Percentiles rank a stretch among this genome's conserved stretches.
These are phyloP conservation scores for Melanostoma scalare DNA, from an alignment of 2,888 invertebrate species.

Conservation along the genomic window DNA sequence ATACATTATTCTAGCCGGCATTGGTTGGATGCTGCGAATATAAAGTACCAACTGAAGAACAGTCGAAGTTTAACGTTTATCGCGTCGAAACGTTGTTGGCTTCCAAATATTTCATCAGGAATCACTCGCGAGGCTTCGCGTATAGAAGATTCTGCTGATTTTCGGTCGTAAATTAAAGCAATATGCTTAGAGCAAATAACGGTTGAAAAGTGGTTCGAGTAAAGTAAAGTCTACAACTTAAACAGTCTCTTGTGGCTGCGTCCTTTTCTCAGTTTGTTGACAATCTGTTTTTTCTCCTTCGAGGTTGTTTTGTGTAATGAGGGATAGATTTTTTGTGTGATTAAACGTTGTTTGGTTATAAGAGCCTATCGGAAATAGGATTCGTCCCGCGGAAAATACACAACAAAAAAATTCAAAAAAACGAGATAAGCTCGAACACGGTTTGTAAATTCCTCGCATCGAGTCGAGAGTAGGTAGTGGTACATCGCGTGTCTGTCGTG, in stretches of 20 bases:
- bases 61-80: constrained; percentile 59
- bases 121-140: too few relatives aligned
- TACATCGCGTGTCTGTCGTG: too few relatives aligned
- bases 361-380: constrained; percentile 14
- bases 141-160: background rate
- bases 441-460: too few relatives aligned
- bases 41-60: constrained; percentile 37
- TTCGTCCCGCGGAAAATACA: background rate
- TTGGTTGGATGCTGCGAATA: constrained; percentile 53
- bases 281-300: background rate
- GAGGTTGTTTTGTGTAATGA: background rate
- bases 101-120: too few relatives aligned
- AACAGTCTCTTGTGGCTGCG: background rate
- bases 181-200: constrained; percentile 3
- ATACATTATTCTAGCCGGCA: constrained; percentile 37
- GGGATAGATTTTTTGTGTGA: background rate
- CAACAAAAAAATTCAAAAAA: too few relatives aligned
- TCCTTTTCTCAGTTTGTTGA: constrained; percentile 20
- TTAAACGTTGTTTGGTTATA: background rate
- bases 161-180: constrained; percentile 14
- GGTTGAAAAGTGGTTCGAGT: constrained; percentile 14
- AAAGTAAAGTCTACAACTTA: constrained; percentile 4
- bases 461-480: too few relatives aligned
- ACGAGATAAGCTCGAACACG: too few relatives aligned
- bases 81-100: constrained; percentile 40